Base-by-base conservation (phyloP, 1,140 invertebrate genomes). In the Conus betulinus region DNA sequence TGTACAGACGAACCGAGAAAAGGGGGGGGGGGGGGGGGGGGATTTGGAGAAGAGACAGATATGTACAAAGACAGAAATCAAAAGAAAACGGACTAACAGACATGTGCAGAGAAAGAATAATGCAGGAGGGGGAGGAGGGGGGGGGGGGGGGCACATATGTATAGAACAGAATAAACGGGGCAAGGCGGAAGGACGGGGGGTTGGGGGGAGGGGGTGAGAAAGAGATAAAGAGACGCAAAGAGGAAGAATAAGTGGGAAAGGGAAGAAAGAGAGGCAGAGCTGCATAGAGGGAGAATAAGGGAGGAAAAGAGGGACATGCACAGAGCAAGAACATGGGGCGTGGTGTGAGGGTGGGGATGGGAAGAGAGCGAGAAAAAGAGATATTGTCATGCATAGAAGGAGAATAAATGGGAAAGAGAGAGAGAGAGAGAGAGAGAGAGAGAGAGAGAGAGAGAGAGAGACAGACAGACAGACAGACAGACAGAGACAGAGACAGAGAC, bases 401-500 rank as follows among this genome's bases (percentile, higher is more conserved):
- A 67, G 60, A 67, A 23, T 15, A 23, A 67, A 39, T 39, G 39
- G 39, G 39, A 3, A 39, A 39, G 39, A 39, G 39, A 39, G 39
- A 39, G 39, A 39, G 60, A 67, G 60, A 67, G 78, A 52, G 51
- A 67, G 60, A 67, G 60, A 67, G 60, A 67, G 60, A 81, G 78
- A 67, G 60, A 67, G 60, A 67, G 60, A 67, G 60, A 67, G 78
- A 52, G 51, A 81, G 78, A 81, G 78, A 25, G n/a, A 81, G 39
- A 0, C 3, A 39, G 39, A 39, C 0, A 39, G 39, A 39, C 0
- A 39, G 39, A 3, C 39, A 39, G 39, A 39, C 39, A 39, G 39
- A 39, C 3, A 39, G 39, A 39, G 39, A 39, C 0, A 39, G 39
- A 39, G 39, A 81, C 7, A 27, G n/a, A 81, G n/a, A 81, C 8